phyloP scores from a whole-genome alignment of 2,797 vertebrate species.

The Ctenosaura bakeri region DNA sequence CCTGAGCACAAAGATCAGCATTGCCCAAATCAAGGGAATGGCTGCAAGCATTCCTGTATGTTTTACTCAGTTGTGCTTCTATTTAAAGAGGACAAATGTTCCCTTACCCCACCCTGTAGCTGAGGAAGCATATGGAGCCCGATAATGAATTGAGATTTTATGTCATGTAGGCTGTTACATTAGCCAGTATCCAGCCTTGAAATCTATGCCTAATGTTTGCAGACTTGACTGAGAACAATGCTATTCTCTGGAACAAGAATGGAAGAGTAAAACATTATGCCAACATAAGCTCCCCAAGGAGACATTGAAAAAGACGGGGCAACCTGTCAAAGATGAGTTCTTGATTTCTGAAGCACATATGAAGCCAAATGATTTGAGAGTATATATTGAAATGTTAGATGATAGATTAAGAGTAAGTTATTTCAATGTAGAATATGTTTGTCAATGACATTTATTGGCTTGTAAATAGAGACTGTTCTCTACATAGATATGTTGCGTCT shows the following conservation, averaged over 20 bases:
- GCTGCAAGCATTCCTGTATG: neutral
- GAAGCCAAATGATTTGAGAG: constrained; percentile 69
- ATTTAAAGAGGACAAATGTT: constrained; percentile 51
- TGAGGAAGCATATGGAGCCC: constrained; percentile 57
- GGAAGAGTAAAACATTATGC: constrained; percentile 73
- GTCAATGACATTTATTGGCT: rapidly evolving
- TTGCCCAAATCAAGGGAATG: constrained; percentile 48
- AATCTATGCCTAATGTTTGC: constrained; percentile 65
- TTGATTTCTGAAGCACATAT: constrained; percentile 75
- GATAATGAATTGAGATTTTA: constrained; percentile 63
- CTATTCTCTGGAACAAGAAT: constrained; percentile 73
- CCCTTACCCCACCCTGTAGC: constrained; percentile 37
- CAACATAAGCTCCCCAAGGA: constrained; percentile 71
- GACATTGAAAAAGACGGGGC: constrained; percentile 75
- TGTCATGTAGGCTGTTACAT: constrained; percentile 66
- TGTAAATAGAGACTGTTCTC: neutral
- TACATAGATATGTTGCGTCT: constrained; percentile 48
- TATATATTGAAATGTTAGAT: constrained; percentile 67
- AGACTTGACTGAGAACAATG: constrained; percentile 80
- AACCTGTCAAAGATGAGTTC: constrained; percentile 77
- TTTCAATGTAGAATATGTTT: constrained; percentile 19
- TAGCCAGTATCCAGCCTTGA: constrained; percentile 59
- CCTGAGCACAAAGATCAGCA: neutral
- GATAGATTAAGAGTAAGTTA: constrained; percentile 62
- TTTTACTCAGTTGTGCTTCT: constrained; percentile 27